These are phyloP conservation scores for Chloroceryle amazona DNA, from an alignment of 2,797 vertebrate genomes.

Conservation along the genomic window DNA sequence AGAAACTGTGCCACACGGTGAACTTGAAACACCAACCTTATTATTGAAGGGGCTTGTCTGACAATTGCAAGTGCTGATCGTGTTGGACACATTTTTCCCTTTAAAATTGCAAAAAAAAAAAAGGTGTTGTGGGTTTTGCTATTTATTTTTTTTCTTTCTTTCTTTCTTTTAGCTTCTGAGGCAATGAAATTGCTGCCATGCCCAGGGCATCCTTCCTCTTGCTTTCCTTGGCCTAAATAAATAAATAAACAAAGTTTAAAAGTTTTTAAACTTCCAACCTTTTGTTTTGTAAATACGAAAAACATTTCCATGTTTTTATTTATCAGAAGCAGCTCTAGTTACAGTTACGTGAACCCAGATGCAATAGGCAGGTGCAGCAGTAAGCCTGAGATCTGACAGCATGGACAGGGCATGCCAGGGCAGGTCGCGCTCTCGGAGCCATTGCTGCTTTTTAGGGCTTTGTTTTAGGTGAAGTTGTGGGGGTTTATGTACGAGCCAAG, in stretches of 20 bases:
- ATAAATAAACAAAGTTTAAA: neutral
- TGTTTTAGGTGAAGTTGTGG: neutral
- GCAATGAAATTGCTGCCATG: neutral
- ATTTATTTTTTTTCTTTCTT: neutral
- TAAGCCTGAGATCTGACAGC: neutral
- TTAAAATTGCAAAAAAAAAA: neutral
- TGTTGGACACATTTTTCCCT: slow-evolving; percentile 18
- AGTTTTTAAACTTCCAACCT: neutral
- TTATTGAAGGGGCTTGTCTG: slow-evolving; percentile 2
- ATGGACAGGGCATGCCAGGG: neutral
- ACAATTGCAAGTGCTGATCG: neutral
- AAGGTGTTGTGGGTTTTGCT: neutral
- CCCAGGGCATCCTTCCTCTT: neutral
- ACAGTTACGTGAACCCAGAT: neutral
- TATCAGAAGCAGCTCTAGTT: neutral
- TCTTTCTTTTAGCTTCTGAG: neutral
- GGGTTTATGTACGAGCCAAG: neutral
- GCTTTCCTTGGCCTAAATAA: neutral
- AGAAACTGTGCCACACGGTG: neutral
- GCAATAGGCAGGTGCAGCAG: neutral
- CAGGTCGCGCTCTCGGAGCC: fast-evolving
- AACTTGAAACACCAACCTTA: slow-evolving; percentile 39
- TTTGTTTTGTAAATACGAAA: neutral
- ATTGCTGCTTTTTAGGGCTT: neutral
- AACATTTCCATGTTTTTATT: slow-evolving; percentile 22